phyloP scores from a whole-genome alignment of 2,797 vertebrate species.

The Graptemys geographica region DNA sequence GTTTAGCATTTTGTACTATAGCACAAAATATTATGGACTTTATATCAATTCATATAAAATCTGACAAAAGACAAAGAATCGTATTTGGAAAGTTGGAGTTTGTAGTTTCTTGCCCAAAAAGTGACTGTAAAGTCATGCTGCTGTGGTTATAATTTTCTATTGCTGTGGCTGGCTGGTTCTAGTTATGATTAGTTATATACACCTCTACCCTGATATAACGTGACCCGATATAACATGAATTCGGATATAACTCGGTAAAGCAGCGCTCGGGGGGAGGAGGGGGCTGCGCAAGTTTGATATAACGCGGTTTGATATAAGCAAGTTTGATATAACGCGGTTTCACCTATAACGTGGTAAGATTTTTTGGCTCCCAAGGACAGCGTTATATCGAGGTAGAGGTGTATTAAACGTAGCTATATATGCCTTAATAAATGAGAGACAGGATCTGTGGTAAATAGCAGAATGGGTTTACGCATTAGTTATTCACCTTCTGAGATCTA shows the following conservation, averaged over 20 bases:
- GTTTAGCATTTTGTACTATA: background rate
- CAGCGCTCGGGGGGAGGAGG: too few species aligned
- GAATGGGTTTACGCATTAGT: constrained; percentile 1
- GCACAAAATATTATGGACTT: background rate
- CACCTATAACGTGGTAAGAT: too few species aligned
- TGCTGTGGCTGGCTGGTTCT: background rate
- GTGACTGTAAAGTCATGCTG: background rate
- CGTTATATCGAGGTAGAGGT: too few species aligned
- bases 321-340: too few species aligned
- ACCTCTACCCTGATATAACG: too few species aligned
- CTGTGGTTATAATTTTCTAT: background rate
- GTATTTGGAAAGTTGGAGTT: background rate
- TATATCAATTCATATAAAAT: background rate
- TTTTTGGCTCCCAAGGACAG: too few species aligned
- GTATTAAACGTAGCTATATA: constrained; percentile 29
- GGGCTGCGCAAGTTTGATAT: too few species aligned
- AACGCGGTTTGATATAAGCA: too few species aligned
- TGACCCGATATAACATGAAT: too few species aligned
- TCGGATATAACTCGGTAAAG: too few species aligned
- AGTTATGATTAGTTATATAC: constrained; percentile 26
- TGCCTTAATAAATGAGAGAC: constrained; percentile 9
- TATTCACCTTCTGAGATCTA: constrained; percentile 48
- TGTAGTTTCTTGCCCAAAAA: background rate
- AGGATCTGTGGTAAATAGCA: constrained; percentile 26
- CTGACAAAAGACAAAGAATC: background rate